phyloP scores from a whole-genome alignment of 92 coral and sea anemone species.

The Epizoanthus ramosus region DNA sequence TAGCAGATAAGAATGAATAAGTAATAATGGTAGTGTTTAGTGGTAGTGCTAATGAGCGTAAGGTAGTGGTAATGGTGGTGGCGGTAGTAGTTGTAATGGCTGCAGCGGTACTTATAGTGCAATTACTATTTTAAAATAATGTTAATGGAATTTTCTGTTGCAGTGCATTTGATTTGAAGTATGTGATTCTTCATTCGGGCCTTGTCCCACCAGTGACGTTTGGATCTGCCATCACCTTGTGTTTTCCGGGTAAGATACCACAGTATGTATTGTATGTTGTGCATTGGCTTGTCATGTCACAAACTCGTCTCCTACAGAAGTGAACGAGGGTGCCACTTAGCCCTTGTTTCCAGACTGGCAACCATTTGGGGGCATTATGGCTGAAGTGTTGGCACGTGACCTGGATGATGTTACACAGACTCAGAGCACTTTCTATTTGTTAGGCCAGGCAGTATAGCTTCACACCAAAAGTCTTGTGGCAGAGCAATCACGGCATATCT shows the following conservation, averaged over 20 bases:
- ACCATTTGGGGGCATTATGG: too few species aligned
- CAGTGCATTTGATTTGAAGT: constrained; percentile 96
- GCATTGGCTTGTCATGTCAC: background rate
- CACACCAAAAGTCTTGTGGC: too few species aligned
- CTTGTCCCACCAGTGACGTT: constrained; percentile 83
- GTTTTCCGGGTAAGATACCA: constrained; percentile 76
- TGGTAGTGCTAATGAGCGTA: background rate
- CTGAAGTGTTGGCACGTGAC: too few species aligned
- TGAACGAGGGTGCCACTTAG: background rate
- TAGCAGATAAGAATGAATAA: background rate
- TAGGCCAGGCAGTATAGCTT: too few species aligned
- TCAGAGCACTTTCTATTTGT: too few species aligned
- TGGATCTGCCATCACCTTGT: constrained; percentile 72
- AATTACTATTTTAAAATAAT: background rate
- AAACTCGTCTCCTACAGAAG: background rate
- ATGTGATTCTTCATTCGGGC: constrained; percentile 85
- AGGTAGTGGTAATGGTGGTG: background rate
- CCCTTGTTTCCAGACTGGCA: too few species aligned
- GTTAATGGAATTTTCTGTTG: background rate
- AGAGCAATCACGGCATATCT: too few species aligned
- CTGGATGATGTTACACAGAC: too few species aligned
- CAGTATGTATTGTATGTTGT: background rate
- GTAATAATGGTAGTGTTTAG: background rate
- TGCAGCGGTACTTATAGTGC: background rate
- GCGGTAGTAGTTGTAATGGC: background rate